Evolutionary conservation across 2,113 vertebrate genomes (phyloP).

Genomic region (Coptodon rendalli): DNA sequence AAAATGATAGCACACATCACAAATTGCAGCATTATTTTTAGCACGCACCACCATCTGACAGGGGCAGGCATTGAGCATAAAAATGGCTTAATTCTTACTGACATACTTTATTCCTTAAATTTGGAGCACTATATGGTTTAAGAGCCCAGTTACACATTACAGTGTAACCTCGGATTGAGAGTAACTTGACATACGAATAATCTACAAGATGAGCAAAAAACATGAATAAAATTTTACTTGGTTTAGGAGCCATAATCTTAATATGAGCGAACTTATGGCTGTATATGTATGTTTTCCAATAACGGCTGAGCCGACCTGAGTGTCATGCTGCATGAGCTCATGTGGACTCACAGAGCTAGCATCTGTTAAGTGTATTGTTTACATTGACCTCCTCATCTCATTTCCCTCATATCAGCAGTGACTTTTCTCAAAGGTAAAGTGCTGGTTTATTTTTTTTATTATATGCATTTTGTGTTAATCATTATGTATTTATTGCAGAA

Average conservation of each 20-base stretch:
- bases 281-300: not conserved
- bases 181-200: not conserved
- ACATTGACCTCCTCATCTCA: not conserved
- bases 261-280: not conserved
- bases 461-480: not conserved
- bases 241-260: not conserved
- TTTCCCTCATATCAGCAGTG: not conserved
- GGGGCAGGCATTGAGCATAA: not conserved
- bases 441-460: not conserved
- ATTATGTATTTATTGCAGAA: not conserved
- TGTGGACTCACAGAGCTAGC: not conserved
- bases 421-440: not conserved
- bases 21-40: not conserved
- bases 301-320: not conserved
- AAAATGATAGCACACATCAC: not conserved
- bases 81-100: not conserved
- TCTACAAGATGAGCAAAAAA: not conserved
- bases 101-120: not conserved
- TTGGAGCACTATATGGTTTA: not conserved
- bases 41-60: not conserved
- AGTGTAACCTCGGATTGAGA: not conserved
- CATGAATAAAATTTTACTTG: not conserved
- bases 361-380: not conserved
- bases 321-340: not conserved
- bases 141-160: not conserved